Conservation (phyloP, 2,797 vertebrate genomes). For the Pelochelys cantorii region DNA sequence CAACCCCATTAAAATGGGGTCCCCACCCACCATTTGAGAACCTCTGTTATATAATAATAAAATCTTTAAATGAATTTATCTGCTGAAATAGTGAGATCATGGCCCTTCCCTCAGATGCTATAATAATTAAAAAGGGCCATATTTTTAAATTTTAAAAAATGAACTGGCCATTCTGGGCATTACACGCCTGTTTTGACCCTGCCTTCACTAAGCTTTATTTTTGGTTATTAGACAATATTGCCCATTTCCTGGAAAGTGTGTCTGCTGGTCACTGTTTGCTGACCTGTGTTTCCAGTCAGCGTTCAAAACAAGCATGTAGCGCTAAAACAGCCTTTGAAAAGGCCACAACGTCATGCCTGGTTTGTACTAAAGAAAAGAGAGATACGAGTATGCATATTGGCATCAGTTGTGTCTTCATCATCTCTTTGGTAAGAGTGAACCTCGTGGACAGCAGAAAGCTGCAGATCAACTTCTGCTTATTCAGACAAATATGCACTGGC, state of each 20-base stretch:
- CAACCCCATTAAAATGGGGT: no score
- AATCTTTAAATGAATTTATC: constrained; percentile 52
- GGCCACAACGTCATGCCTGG: constrained; percentile 56
- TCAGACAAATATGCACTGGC: neutral
- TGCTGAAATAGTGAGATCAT: constrained; percentile 44
- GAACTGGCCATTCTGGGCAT: constrained; percentile 27
- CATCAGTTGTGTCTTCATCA: constrained; percentile 20
- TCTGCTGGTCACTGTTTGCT: constrained; percentile 60
- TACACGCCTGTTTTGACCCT: constrained; percentile 22
- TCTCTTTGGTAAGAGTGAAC: constrained; percentile 12
- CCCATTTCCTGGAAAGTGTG: constrained; percentile 52
- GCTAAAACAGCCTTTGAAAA: constrained; percentile 66
- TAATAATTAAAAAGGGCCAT: constrained; percentile 69
- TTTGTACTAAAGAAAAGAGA: constrained; percentile 24
- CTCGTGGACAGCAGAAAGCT: neutral
- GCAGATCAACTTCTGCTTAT: constrained; percentile 6
- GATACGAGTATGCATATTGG: constrained; percentile 18
- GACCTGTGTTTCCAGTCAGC: constrained; percentile 34
- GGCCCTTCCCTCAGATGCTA: constrained; percentile 35
- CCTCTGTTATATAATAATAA: constrained; percentile 36
- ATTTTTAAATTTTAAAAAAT: neutral
- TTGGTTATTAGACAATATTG: constrained; percentile 66
- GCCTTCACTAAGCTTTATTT: constrained; percentile 39
- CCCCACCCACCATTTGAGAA: neutral
- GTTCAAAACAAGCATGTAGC: constrained; percentile 30